Base-by-base conservation (phyloP, 2,113 vertebrate species). In the Apaloderma vittatum region DNA sequence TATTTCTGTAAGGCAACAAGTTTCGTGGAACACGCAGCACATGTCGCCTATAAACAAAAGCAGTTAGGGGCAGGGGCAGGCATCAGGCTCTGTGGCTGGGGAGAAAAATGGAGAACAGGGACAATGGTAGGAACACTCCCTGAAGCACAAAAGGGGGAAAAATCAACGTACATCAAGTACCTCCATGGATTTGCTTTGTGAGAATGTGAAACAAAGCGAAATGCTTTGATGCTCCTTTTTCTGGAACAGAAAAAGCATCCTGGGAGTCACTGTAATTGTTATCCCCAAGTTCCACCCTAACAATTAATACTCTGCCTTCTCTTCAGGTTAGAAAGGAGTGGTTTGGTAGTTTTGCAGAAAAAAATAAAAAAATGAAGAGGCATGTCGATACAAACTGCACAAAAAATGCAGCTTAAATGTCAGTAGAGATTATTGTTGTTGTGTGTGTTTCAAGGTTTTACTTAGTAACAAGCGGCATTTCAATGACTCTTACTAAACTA, bases 151-250 rank as follows among this genome's bases (percentile, higher is more conserved):
- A 75, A 86, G 3, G 14, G 32, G 1, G 4, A 3, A 45, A 34
- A 46, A 2, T 4, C 1, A 3, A 14, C n/a, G 46, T 51, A 58
- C 12, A 73, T 51, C 59, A 71, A 61, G 21, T 40, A 62, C 29
- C 17, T 88, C 51, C 36, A 29, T 15, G 82, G 63, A 83, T 86
- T 83, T 88, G 51, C 34, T 86, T 88, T 74, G 29, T 79, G 72
- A 88, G 55, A 54, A 55, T 0, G 19, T 80, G 67, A 92, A 92
- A 88, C 65, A 73, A 94, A 92, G 65, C 61, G 51, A 92, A 92
- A 66, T 40, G 43, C 82, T 92, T 95, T 94, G 88, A 86, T 84
- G 45, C 15, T 80, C 61, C 40, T 43, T 59, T 83, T 86, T 90
- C 58, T 90, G 65, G 55, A 52, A 78, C 57, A 57, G 55, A 65